phyloP scores from a whole-genome alignment of 2,888 invertebrate genomes.

The Aelia acuminata region DNA sequence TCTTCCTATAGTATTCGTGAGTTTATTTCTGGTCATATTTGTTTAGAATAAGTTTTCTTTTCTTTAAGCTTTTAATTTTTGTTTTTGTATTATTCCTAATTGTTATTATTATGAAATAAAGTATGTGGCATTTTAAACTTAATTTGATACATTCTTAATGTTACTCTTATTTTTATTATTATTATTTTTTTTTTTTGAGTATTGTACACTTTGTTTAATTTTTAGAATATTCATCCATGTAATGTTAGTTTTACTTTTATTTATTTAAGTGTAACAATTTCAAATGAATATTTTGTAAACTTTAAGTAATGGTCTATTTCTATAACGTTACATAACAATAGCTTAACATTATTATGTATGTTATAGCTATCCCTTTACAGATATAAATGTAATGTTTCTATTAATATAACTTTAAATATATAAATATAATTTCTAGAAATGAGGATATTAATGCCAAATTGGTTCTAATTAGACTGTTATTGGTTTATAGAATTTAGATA shows the following conservation, averaged over 20 bases:
- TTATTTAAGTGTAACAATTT: background rate
- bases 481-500: background rate
- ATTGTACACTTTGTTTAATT: background rate
- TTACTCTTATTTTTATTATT: background rate
- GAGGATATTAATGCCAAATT: background rate
- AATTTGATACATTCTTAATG: background rate
- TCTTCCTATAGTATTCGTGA: conserved; percentile 19
- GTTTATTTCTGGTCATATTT: background rate
- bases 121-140: background rate
- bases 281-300: background rate
- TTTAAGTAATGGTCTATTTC: background rate
- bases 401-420: no score
- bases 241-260: background rate
- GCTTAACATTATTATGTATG: background rate
- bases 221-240: no score
- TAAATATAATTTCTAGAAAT: background rate
- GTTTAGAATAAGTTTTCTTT: background rate
- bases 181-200: no score
- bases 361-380: background rate
- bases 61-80: background rate
- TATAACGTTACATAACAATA: no score
- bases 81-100: no score
- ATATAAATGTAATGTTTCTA: no score
- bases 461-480: background rate
- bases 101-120: background rate